A percentile compares a stretch with the other conserved stretches of the same genome.
Conservation (phyloP, 2,113 vertebrate species). For the Caloenas nicobarica region DNA sequence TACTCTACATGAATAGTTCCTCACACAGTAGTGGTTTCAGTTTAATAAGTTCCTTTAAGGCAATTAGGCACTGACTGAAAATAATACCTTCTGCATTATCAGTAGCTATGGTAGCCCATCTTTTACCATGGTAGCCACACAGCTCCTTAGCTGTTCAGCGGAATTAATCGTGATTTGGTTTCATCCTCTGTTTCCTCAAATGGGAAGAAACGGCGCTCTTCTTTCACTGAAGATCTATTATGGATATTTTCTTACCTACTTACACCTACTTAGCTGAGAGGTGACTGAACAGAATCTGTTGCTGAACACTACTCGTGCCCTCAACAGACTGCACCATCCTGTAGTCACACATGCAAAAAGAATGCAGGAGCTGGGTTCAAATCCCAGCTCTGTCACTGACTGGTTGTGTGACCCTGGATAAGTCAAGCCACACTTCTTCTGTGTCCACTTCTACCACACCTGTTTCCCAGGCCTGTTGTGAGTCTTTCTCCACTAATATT, state of each 20-base stretch:
- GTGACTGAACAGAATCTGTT: background rate
- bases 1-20: background rate
- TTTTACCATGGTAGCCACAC: background rate
- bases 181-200: background rate
- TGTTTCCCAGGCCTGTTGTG: background rate
- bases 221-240: background rate
- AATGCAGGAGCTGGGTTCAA: background rate
- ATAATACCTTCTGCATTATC: slow-evolving; percentile 26
- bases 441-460: background rate
- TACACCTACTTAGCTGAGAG: background rate
- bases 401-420: no score
- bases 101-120: background rate
- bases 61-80: slow-evolving; percentile 25
- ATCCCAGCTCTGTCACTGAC: no score
- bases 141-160: background rate
- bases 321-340: background rate
- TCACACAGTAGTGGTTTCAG: slow-evolving; percentile 4
- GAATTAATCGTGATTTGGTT: background rate
- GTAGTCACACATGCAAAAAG: background rate
- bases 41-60: slow-evolving; percentile 48
- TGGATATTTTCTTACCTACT: background rate
- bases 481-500: background rate
- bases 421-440: background rate
- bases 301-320: background rate
- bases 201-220: background rate